phyloP scores from a whole-genome alignment of 2,113 vertebrate genomes.

The Bettongia penicillata region DNA sequence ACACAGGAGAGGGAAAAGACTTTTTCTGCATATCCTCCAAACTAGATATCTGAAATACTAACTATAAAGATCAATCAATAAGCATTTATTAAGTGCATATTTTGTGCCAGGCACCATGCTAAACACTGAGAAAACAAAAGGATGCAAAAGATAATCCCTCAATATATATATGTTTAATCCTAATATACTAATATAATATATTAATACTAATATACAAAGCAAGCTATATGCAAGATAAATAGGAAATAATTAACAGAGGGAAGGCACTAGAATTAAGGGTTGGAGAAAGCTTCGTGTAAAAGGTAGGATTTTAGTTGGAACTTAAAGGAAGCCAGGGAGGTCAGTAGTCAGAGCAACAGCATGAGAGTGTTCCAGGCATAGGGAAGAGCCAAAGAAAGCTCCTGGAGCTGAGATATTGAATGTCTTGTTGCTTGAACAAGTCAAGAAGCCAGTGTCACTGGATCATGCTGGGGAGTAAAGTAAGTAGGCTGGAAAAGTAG shows the following conservation, averaged over 20 bases:
- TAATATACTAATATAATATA: no score
- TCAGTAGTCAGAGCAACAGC: background rate
- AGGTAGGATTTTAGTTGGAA: background rate
- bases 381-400: background rate
- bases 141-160: background rate
- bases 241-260: background rate
- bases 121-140: background rate
- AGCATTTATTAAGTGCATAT: background rate
- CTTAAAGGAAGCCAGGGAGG: background rate
- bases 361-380: background rate
- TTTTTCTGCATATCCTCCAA: background rate
- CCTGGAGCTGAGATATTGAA: background rate
- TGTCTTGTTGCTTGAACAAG: background rate
- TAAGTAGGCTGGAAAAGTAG: background rate
- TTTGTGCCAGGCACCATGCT: background rate
- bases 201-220: background rate
- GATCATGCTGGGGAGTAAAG: background rate
- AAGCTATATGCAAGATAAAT: background rate
- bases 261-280: background rate
- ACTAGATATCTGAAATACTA: background rate
- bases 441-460: background rate
- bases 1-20: background rate
- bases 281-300: background rate
- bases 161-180: no score
- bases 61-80: background rate